phyloP scores from a whole-genome alignment of 1,140 invertebrate genomes.

The Chymomyza costata region DNA sequence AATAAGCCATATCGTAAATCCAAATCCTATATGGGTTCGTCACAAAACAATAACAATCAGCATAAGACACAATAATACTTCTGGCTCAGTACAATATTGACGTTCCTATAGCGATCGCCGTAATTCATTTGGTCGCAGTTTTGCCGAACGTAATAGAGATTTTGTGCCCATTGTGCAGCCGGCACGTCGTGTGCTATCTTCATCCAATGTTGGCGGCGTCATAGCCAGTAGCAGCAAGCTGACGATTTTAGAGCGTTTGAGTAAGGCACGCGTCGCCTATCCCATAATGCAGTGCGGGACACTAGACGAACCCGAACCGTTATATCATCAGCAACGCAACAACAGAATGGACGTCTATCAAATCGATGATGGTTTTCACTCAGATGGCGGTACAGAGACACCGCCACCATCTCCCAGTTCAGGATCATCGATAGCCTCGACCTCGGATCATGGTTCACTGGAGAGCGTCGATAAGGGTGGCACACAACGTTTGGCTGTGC shows the following conservation, averaged over 20 bases:
- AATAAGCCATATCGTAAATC: conserved; percentile 68
- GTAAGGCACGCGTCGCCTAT: conserved; percentile 67
- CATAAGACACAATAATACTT: too few species aligned
- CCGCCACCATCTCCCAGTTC: conserved; percentile 73
- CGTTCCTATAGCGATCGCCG: conserved; percentile 66
- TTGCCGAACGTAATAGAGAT: conserved; percentile 69
- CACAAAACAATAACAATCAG: too few species aligned
- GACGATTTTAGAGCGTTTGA: conserved; percentile 64
- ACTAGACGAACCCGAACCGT: conserved; percentile 74
- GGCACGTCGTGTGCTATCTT: conserved; percentile 57
- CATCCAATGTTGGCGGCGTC: conserved; percentile 65
- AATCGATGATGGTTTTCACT: conserved; percentile 74
- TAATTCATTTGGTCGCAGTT: conserved; percentile 65
- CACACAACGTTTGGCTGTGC: conserved; percentile 88
- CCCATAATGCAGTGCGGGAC: conserved; percentile 75
- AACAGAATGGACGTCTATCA: conserved; percentile 75
- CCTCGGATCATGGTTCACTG: conserved; percentile 73
- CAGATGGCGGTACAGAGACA: conserved; percentile 72
- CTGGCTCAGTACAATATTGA: conserved; percentile 51
- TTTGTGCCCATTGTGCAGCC: conserved; percentile 69
- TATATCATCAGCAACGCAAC: conserved; percentile 69
- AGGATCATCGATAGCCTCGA: conserved; percentile 72
- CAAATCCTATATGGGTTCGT: conserved; percentile 59
- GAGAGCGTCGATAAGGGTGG: conserved; percentile 74
- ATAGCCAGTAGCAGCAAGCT: conserved; percentile 61